Evolutionary conservation across 2,113 vertebrate species (phyloP), one percentile per base, ranked within the genome.

Genomic region (Accipiter virgatus): DNA sequence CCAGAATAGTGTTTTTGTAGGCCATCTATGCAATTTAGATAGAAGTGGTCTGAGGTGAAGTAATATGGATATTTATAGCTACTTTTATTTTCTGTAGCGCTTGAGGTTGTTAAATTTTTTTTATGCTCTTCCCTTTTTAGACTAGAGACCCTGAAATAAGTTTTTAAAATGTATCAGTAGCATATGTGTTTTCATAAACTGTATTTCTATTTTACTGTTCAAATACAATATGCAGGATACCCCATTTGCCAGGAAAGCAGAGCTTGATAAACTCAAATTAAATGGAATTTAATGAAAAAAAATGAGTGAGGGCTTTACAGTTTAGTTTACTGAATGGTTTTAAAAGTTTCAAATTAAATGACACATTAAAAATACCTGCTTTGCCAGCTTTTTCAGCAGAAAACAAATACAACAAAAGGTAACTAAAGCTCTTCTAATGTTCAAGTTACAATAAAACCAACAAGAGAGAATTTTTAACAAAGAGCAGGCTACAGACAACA

Each of bases 231-330:
- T 5, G 3, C 21, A 87, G 13, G n/a, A 62, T 73, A 81, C 59
- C 48, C 36, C 20, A 48, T 95, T 50, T 80, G n/a, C 59, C 50
- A 86, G 59, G 67, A 92, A 95, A 92, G 10, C 0, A 10, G 78
- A 26, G 12, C 71, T 71, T 90, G 71, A 86, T 86, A 92, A 92
- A 93, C 16, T 90, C 42, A 66, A 34, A 45, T 90, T 83, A 77
- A 95, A 91, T 70, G 19, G 55, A 82, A 90, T 83, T 78, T 86
- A 94, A 74, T 90, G 50, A 80, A 94, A 95, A 91, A 20, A 85
- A 91, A 81, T 67, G 5, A 84, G 72, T 53, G 52, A 77, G 5
- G 21, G 10, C 16, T 94, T 94, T 92, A 71, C 68, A 88, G 36
- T 63, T 83, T n/a, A 59, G 25, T 52, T 89, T 70, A 86, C n/a